Evolutionary conservation across 1,140 invertebrate genomes (phyloP).

Genomic region (Trissolcus basalis): DNA sequence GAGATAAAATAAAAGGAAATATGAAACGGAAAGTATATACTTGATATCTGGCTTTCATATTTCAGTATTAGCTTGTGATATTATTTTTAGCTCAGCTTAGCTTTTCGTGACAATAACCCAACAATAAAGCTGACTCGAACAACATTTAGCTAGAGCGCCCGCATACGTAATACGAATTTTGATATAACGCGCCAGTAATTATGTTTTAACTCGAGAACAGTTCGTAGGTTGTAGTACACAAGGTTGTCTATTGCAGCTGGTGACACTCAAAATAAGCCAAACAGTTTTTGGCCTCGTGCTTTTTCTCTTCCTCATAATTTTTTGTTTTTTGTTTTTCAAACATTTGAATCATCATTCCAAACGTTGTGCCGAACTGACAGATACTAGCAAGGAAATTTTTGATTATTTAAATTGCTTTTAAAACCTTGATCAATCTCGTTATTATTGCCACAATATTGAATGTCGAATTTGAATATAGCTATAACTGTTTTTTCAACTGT

Average conservation of each 20-base stretch:
- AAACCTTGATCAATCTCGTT: no score
- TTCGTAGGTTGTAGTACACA: slow-evolving; percentile 28
- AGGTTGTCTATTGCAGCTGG: slow-evolving; percentile 10
- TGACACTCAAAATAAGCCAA: slow-evolving; percentile 3
- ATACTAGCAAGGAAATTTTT: no score
- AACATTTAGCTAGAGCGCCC: slow-evolving; percentile 17
- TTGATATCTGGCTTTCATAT: slow-evolving; percentile 2
- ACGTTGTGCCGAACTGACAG: no score
- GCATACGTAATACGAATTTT: slow-evolving; percentile 36
- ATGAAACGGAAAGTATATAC: background rate
- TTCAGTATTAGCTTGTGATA: slow-evolving; percentile 15
- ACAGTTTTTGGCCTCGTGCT: background rate
- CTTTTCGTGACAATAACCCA: slow-evolving; percentile 18
- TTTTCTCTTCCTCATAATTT: background rate
- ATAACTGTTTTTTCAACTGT: no score
- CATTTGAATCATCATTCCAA: no score
- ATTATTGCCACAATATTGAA: no score
- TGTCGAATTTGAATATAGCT: no score
- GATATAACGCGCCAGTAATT: slow-evolving; percentile 32
- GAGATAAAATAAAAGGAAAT: background rate
- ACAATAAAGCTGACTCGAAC: slow-evolving; percentile 23
- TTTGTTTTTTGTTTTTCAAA: no score
- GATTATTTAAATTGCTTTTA: no score
- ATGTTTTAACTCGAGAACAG: slow-evolving; percentile 37
- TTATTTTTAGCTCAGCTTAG: slow-evolving; percentile 23